phyloP scores from a whole-genome alignment of 2,797 vertebrate species.

The Zalophus californianus region DNA sequence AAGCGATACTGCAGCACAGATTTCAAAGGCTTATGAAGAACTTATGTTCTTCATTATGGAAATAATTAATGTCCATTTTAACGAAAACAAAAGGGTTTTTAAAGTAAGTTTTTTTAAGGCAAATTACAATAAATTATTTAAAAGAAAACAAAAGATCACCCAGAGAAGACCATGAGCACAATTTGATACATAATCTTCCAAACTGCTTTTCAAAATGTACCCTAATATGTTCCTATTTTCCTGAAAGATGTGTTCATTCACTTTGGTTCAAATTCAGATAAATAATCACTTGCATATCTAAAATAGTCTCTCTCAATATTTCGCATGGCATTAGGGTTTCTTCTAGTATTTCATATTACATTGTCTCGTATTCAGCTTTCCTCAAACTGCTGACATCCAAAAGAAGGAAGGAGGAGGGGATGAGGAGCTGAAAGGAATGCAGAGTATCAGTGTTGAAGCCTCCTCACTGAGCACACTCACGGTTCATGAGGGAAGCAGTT shows the following conservation, averaged over 20 bases:
- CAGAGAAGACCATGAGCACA: background rate
- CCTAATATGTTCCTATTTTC: background rate
- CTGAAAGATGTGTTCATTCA: background rate
- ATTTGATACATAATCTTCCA: background rate
- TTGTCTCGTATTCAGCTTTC: background rate
- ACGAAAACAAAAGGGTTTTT: constrained; percentile 5
- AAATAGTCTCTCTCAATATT: background rate
- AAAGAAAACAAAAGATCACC: background rate
- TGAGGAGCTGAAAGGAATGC: background rate
- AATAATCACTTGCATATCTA: background rate
- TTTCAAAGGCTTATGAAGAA: background rate
- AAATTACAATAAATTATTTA: background rate
- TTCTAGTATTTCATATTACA: background rate
- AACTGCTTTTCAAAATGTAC: background rate
- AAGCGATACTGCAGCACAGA: background rate
- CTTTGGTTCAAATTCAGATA: constrained; percentile 39
- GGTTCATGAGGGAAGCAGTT: background rate
- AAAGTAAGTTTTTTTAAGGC: background rate
- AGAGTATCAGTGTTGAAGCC: background rate
- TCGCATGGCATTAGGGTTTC: background rate
- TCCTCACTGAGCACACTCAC: background rate
- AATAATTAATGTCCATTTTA: background rate
- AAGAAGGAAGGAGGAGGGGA: background rate
- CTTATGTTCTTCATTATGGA: background rate
- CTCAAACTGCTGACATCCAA: background rate